A percentile compares a stretch with the other conserved stretches of the same genome.
Evolutionary conservation across 2,113 vertebrate species (phyloP).

Genomic region (Nannospalax galili): DNA sequence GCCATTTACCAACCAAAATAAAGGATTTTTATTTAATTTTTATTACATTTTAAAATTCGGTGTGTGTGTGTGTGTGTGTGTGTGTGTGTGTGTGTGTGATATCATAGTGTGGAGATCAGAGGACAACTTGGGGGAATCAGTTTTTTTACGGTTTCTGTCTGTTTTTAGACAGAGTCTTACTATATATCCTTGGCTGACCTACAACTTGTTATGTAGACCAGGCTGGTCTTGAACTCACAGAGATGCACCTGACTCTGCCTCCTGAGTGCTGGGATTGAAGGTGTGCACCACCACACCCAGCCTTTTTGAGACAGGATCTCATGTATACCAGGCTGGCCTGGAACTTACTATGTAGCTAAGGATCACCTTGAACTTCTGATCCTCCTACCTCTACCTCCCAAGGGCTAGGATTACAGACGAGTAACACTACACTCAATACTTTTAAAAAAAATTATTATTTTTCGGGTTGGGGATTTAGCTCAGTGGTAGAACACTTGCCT

Average conservation of each 20-base stretch:
- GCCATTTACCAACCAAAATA: not conserved
- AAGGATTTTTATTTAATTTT: not conserved
- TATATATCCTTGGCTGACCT: too few species aligned
- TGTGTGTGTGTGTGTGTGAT: not conserved
- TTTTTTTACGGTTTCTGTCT: not conserved
- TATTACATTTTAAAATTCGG: not conserved
- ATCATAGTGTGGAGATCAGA: too few species aligned
- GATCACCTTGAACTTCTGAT: not conserved
- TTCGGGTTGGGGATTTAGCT: too few species aligned
- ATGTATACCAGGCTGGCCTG: too few species aligned
- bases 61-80: too few species aligned
- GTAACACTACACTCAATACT: not conserved
- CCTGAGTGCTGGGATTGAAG: too few species aligned
- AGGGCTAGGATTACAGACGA: too few species aligned
- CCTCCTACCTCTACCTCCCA: not conserved
- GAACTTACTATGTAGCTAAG: not conserved
- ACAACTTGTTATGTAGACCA: not conserved
- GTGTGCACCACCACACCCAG: not conserved
- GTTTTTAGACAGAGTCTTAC: not conserved
- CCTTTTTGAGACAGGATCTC: not conserved
- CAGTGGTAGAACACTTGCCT: too few species aligned
- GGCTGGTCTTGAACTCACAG: not conserved
- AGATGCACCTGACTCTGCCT: not conserved
- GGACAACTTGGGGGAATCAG: not conserved
- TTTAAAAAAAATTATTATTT: too few species aligned